Percentiles rank a stretch among this genome's conserved stretches.
Evolutionary conservation across 2,888 invertebrate species (phyloP).

Genomic region (Acronicta leporina): DNA sequence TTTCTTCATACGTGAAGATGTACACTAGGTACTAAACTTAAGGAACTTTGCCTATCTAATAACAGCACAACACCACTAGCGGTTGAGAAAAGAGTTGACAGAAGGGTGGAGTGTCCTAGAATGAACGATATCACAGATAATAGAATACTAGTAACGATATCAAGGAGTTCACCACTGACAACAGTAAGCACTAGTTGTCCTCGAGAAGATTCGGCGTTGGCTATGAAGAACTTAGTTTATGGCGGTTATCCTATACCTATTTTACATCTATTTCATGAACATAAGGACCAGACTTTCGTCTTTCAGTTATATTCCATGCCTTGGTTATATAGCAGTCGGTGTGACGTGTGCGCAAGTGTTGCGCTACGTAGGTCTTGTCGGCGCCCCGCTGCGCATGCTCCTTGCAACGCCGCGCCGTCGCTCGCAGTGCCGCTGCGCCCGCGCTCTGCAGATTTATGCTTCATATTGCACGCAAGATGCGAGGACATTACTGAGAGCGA

Average conservation of each 20-base stretch:
- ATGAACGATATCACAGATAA: too few relatives aligned
- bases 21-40: too few relatives aligned
- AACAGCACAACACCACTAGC: too few relatives aligned
- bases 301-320: background rate
- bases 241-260: background rate
- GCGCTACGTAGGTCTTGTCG: conserved; percentile 4
- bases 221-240: too few relatives aligned
- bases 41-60: too few relatives aligned
- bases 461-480: background rate
- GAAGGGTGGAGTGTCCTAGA: too few relatives aligned
- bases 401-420: conserved; percentile 2
- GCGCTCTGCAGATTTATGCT: conserved; percentile 17
- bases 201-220: too few relatives aligned
- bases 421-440: conserved; percentile 6
- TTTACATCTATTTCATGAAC: background rate
- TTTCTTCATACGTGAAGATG: too few relatives aligned
- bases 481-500: conserved; percentile 4
- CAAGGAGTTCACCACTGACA: too few relatives aligned
- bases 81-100: too few relatives aligned
- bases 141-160: too few relatives aligned
- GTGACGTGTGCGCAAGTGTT: conserved; percentile 12
- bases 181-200: too few relatives aligned
- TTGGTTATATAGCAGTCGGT: background rate
- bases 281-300: background rate
- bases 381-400: conserved; percentile 32